phyloP scores from a whole-genome alignment of 2,888 invertebrate genomes.

The Rotaria sp. region DNA sequence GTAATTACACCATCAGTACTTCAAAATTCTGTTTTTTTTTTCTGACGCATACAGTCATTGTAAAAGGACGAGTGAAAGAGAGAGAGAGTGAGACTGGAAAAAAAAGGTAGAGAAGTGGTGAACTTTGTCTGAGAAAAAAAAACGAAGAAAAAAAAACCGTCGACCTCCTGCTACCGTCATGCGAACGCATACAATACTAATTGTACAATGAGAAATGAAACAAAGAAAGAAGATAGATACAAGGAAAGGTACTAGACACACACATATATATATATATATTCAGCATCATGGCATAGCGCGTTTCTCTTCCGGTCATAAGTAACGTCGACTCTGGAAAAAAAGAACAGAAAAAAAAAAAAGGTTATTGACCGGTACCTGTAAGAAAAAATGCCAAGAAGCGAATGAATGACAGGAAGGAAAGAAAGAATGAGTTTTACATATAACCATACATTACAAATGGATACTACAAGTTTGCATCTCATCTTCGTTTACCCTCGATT shows the following conservation, averaged over 20 bases:
- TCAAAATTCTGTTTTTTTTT: neutral
- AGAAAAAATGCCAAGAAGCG: neutral
- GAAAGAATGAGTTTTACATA: slow-evolving; percentile 10
- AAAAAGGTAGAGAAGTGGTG: neutral
- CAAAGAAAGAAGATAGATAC: neutral
- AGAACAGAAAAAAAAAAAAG: neutral
- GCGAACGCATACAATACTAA: neutral
- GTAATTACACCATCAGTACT: neutral
- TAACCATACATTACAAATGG: neutral
- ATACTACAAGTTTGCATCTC: slow-evolving; percentile 1
- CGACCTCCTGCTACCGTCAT: neutral
- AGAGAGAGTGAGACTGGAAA: neutral
- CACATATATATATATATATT: neutral
- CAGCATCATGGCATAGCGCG: neutral
- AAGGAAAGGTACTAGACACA: neutral
- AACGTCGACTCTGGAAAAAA: neutral
- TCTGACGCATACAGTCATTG: neutral
- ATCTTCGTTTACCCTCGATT: slow-evolving; percentile 14
- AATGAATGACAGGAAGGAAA: slow-evolving; percentile 22
- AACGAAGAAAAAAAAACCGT: neutral
- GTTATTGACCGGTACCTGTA: slow-evolving; percentile 3
- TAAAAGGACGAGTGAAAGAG: neutral
- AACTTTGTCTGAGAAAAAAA: neutral
- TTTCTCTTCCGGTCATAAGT: slow-evolving; percentile 20
- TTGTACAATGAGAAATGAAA: neutral